Evolutionary conservation across 2,113 vertebrate genomes (phyloP).

Genomic region (Monarcha castaneiventris): DNA sequence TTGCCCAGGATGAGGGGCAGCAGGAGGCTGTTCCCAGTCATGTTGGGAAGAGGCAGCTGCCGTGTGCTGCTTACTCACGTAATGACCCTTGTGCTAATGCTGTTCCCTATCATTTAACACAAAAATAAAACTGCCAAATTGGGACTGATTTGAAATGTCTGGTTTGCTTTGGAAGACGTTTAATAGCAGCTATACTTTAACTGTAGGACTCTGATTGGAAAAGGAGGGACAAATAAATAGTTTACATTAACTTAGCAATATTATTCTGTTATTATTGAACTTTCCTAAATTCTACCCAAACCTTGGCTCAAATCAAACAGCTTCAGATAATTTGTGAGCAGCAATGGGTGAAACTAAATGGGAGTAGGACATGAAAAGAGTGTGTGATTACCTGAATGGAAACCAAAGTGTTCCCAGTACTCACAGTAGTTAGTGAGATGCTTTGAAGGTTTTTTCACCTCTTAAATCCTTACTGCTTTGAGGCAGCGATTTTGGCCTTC

Average conservation of each 20-base stretch:
- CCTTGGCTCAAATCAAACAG: background rate
- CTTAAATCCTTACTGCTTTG: background rate
- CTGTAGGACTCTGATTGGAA: background rate
- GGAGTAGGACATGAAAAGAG: background rate
- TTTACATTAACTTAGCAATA: background rate
- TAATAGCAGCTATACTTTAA: background rate
- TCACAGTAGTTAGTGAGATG: background rate
- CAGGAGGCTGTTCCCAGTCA: background rate
- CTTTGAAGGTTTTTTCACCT: conserved; percentile 26
- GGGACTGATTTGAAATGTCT: background rate
- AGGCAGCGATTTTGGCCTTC: background rate
- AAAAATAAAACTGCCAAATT: conserved; percentile 52
- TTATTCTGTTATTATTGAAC: background rate
- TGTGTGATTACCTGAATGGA: background rate
- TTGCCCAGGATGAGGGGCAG: background rate
- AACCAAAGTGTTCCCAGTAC: background rate
- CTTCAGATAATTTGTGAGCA: background rate
- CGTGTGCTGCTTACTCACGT: background rate
- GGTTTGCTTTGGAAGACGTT: background rate
- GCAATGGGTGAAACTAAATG: background rate
- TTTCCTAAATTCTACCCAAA: background rate
- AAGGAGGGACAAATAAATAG: conserved; percentile 4
- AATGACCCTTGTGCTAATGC: conserved; percentile 46
- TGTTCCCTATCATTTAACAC: conserved; percentile 46
- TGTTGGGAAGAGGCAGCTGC: background rate